These are phyloP conservation scores for Bombus breviceps DNA, from an alignment of 1,140 invertebrate species.

Conservation along the genomic window DNA sequence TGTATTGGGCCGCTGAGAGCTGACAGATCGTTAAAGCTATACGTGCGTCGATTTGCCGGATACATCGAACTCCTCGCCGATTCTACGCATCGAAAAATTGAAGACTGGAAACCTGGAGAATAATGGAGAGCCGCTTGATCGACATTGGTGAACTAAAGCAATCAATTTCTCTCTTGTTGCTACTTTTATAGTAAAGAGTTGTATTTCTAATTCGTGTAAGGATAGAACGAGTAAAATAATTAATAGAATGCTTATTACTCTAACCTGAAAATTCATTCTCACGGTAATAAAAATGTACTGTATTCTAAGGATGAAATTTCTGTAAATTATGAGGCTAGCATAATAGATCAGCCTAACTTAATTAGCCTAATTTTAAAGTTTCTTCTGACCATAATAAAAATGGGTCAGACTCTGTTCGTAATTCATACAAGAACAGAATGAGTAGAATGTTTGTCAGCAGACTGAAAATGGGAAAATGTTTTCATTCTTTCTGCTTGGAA, in stretches of 20 bases:
- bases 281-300: too few species aligned
- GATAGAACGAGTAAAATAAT: too few species aligned
- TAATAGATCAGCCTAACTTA: too few species aligned
- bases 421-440: too few species aligned
- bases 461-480: constrained; percentile 1
- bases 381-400: neutral
- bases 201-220: too few species aligned
- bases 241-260: too few species aligned
- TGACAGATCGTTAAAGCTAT: neutral
- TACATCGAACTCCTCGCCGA: neutral
- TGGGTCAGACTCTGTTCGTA: neutral
- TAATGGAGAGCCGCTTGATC: neutral
- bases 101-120: neutral
- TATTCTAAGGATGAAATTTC: too few species aligned
- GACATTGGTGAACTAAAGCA: neutral
- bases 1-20: neutral
- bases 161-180: neutral
- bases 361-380: too few species aligned
- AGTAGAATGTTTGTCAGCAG: neutral
- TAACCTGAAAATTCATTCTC: too few species aligned
- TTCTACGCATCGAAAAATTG: too few species aligned
- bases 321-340: too few species aligned
- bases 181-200: neutral
- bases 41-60: neutral
- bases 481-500: neutral